phyloP scores from a whole-genome alignment of 2,113 vertebrate genomes.

The Glaucomys volans region DNA sequence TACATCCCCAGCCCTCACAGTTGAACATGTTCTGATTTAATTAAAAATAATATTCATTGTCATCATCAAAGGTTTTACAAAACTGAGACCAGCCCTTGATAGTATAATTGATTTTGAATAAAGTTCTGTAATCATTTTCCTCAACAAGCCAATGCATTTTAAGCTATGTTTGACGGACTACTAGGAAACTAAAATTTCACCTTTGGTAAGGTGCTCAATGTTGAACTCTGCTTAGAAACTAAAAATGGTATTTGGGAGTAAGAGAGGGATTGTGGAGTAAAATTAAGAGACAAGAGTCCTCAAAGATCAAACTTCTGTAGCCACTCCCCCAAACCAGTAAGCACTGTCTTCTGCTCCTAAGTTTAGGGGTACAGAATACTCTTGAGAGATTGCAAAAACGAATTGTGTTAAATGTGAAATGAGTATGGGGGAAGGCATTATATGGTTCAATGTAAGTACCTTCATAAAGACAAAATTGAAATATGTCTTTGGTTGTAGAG shows the following conservation, averaged over 20 bases:
- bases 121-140: neutral
- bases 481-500: neutral
- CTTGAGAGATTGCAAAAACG: neutral
- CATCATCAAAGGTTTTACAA: neutral
- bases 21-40: slow-evolving; percentile 11
- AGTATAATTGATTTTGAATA: neutral
- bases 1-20: neutral
- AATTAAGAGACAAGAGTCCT: neutral
- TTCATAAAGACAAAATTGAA: slow-evolving; percentile 39
- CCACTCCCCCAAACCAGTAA: neutral
- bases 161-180: neutral
- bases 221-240: neutral
- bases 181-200: neutral
- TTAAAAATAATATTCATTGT: neutral
- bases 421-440: neutral
- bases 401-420: neutral
- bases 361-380: neutral
- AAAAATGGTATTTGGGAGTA: neutral
- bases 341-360: neutral
- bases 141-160: neutral
- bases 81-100: neutral
- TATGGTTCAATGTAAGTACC: neutral
- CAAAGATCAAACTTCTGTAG: neutral
- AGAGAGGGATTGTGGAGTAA: neutral
- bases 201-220: neutral